Evolutionary conservation across 2,888 invertebrate genomes (phyloP).

Genomic region (Agrochola circellaris): DNA sequence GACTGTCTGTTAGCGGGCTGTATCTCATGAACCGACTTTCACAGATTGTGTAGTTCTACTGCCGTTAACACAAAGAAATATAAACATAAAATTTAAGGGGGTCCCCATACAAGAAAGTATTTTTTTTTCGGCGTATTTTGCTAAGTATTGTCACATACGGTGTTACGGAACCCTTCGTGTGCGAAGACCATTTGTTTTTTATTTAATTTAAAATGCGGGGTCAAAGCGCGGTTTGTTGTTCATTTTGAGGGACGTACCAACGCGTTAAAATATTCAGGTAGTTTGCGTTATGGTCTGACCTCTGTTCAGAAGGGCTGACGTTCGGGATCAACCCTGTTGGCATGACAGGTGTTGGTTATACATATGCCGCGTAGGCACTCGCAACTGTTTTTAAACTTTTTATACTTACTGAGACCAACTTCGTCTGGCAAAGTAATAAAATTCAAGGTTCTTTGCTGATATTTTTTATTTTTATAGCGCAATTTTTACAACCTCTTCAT

Average conservation of each 20-base stretch:
- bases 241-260: constrained; percentile 71
- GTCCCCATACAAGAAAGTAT: too few relatives aligned
- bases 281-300: constrained; percentile 73
- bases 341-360: constrained; percentile 64
- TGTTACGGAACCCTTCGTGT: too few relatives aligned
- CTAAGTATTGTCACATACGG: too few relatives aligned
- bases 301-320: constrained; percentile 71
- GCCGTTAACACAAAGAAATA: too few relatives aligned
- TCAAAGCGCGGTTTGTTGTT: constrained; percentile 68
- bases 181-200: constrained; percentile 31
- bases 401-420: constrained; percentile 19
- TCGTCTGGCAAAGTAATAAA: constrained; percentile 36
- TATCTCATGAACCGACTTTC: too few relatives aligned
- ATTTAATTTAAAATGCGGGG: constrained; percentile 61
- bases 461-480: constrained; percentile 22
- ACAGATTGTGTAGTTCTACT: too few relatives aligned
- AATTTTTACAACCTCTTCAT: constrained; percentile 18
- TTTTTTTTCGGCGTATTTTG: too few relatives aligned
- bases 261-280: constrained; percentile 77
- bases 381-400: constrained; percentile 53
- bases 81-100: too few relatives aligned
- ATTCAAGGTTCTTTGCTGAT: constrained; percentile 20
- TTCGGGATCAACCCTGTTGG: constrained; percentile 56
- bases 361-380: constrained; percentile 39
- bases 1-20: too few relatives aligned